These are phyloP conservation scores for Leptothorax acervorum DNA, from an alignment of 2,888 invertebrate species.

Conservation along the genomic window DNA sequence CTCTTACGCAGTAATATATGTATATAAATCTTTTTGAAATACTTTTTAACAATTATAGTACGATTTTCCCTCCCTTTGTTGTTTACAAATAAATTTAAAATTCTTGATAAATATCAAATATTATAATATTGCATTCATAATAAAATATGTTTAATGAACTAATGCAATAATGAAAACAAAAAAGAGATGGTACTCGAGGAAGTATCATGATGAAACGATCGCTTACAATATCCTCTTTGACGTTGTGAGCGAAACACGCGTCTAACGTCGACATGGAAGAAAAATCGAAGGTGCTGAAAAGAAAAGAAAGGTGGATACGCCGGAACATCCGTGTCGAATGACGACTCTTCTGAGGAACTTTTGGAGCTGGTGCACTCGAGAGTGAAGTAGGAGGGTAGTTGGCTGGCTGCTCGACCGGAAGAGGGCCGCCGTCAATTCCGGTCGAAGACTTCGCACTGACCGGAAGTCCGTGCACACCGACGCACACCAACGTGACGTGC, in stretches of 20 bases:
- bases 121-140: not conserved
- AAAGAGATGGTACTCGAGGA: not conserved
- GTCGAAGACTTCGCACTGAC: conserved; percentile 63
- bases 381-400: conserved; percentile 75
- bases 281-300: conserved; percentile 45
- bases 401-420: conserved; percentile 76
- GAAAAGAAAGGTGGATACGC: not conserved
- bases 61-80: not conserved
- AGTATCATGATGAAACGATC: conserved; percentile 7
- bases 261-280: not conserved
- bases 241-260: conserved; percentile 5
- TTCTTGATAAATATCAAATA: not conserved
- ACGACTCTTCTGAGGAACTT: conserved; percentile 60
- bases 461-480: conserved; percentile 49
- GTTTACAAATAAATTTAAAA: not conserved
- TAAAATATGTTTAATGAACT: not conserved
- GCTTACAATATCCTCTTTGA: not conserved
- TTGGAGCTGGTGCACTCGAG: conserved; percentile 72
- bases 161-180: not conserved
- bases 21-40: not conserved
- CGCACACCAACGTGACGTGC: not conserved
- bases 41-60: not conserved
- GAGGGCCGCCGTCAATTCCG: conserved; percentile 74
- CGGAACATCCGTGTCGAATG: conserved; percentile 33
- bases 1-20: not conserved